Evolutionary conservation across 2,888 invertebrate genomes (phyloP).

Genomic region (Odontothrips loti): DNA sequence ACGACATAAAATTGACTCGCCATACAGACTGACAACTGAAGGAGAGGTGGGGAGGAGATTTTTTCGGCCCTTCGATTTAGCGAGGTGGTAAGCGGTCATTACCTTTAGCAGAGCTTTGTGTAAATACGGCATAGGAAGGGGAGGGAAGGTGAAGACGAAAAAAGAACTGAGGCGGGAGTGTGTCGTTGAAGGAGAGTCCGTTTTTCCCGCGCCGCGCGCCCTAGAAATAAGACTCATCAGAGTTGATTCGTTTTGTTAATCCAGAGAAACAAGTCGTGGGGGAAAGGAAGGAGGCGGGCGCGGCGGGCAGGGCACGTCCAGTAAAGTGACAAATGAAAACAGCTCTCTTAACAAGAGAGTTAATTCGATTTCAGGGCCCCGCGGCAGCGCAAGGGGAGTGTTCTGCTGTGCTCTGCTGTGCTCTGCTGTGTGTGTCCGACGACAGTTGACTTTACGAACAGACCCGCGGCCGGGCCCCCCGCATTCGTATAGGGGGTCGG

Average conservation of each 20-base stretch:
- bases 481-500: too few relatives aligned
- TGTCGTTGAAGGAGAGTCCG: too few relatives aligned
- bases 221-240: slow-evolving; percentile 17
- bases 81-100: background rate
- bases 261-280: background rate
- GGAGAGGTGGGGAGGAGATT: background rate
- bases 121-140: background rate
- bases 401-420: background rate
- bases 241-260: slow-evolving; percentile 27
- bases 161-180: too few relatives aligned
- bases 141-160: background rate
- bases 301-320: background rate
- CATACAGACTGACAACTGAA: background rate
- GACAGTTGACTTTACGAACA: too few relatives aligned
- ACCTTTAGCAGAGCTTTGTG: background rate
- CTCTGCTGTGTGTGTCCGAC: too few relatives aligned
- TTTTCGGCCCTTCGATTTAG: background rate
- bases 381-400: background rate
- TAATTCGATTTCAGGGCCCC: slow-evolving; percentile 14
- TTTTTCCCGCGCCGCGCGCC: background rate
- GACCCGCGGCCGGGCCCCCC: too few relatives aligned
- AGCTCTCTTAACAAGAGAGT: slow-evolving; percentile 26
- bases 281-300: background rate
- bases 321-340: slow-evolving; percentile 25
- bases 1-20: background rate